Conservation (phyloP, 1,140 invertebrate species). For the Cylas formicarius region DNA sequence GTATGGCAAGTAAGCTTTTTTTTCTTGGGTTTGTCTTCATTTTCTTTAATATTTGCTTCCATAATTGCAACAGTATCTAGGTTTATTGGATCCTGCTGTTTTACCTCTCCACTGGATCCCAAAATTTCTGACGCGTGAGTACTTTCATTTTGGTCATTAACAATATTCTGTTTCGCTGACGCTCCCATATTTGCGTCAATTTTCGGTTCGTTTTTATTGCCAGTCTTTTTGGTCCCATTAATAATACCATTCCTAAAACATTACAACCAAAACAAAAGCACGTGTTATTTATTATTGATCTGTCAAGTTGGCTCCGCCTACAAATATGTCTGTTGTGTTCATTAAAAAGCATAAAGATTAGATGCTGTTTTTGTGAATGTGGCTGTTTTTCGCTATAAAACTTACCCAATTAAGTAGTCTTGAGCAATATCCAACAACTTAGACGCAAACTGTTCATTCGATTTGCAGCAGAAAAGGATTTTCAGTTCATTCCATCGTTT, state of each 20-base stretch:
- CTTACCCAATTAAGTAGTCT: conserved; percentile 24
- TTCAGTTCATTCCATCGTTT: conserved; percentile 44
- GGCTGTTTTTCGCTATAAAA: conserved; percentile 15
- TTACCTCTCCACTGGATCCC: conserved; percentile 12
- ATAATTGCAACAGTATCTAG: conserved; percentile 4
- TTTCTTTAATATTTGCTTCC: background rate
- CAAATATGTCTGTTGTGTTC: conserved; percentile 19
- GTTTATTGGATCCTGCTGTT: conserved; percentile 8
- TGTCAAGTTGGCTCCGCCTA: conserved; percentile 23
- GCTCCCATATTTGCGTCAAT: background rate
- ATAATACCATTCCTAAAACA: conserved; percentile 1
- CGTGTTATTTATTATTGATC: conserved; percentile 24
- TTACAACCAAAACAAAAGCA: conserved; percentile 19
- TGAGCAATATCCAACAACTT: conserved; percentile 43
- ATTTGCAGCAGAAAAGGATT: conserved; percentile 40
- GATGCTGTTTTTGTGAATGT: background rate
- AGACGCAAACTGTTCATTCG: conserved; percentile 44
- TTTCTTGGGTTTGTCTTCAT: conserved; percentile 11
- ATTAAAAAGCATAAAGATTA: conserved; percentile 11
- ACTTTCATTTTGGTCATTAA: background rate
- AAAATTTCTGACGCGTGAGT: conserved; percentile 1
- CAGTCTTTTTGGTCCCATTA: background rate
- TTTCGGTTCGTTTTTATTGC: background rate
- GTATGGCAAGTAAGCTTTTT: conserved; percentile 10
- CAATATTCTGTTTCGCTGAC: background rate